Conservation (phyloP, 2,888 invertebrate genomes). For the Colostygia pectinataria region DNA sequence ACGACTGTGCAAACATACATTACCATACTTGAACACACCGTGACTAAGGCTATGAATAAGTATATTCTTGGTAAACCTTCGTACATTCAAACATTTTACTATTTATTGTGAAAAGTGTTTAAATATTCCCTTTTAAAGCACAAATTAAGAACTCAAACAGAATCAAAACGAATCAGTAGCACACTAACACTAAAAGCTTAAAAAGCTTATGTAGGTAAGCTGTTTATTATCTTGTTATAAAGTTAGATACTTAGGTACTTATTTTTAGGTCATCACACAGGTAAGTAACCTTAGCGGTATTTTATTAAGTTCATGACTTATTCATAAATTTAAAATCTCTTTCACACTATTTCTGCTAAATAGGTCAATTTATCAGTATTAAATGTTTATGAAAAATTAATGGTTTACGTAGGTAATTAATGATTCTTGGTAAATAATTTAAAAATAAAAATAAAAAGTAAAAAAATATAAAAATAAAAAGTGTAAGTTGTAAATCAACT, state of each 20-base stretch:
- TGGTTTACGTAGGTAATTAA: too few species aligned
- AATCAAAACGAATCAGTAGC: too few species aligned
- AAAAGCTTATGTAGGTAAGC: too few species aligned
- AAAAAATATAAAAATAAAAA: too few species aligned
- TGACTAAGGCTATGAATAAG: conserved; percentile 52
- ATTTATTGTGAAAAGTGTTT: background rate
- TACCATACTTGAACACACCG: conserved; percentile 58
- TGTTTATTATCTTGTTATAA: background rate
- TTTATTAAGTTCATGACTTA: background rate
- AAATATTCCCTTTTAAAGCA: background rate
- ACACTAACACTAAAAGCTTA: too few species aligned
- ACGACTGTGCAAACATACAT: conserved; percentile 64
- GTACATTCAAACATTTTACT: conserved; percentile 4
- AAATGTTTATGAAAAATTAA: too few species aligned
- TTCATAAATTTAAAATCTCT: background rate
- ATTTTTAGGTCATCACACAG: background rate
- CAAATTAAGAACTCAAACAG: too few species aligned
- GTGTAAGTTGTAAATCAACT: too few species aligned
- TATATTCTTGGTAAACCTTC: conserved; percentile 28
- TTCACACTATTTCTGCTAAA: background rate
- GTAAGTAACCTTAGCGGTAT: background rate
- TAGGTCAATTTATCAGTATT: too few species aligned
- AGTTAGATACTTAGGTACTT: background rate
- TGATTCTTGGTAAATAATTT: too few species aligned
- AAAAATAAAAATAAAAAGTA: too few species aligned